These are phyloP conservation scores for Leptoclinus maculatus DNA, from an alignment of 2,797 vertebrate species.

Conservation along the genomic window DNA sequence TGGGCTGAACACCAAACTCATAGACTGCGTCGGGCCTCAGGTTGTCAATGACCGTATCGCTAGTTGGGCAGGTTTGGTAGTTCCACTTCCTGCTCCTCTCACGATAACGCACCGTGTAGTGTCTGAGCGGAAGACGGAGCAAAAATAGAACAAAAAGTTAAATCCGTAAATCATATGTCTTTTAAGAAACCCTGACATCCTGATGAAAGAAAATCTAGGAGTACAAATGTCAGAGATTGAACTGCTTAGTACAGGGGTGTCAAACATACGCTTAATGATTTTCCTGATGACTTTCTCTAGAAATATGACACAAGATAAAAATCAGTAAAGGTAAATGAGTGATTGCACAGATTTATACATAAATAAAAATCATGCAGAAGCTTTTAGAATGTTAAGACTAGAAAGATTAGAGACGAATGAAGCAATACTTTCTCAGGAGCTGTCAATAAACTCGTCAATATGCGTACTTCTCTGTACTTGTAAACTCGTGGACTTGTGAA, in stretches of 20 bases:
- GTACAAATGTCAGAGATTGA: neutral
- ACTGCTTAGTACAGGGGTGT: neutral
- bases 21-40: constrained; percentile 92
- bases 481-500: too few species aligned
- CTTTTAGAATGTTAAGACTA: too few species aligned
- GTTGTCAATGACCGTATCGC: constrained; percentile 92
- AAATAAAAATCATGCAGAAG: too few species aligned
- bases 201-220: neutral
- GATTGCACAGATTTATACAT: too few species aligned
- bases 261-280: too few species aligned
- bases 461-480: too few species aligned
- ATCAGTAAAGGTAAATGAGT: too few species aligned
- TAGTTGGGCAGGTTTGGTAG: constrained; percentile 95
- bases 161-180: neutral
- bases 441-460: too few species aligned
- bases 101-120: constrained; percentile 89
- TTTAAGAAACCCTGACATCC: neutral
- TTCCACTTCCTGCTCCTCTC: constrained; percentile 94
- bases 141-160: constrained; percentile 2
- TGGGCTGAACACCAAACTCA: constrained; percentile 94
- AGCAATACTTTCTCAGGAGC: too few species aligned
- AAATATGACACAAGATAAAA: too few species aligned
- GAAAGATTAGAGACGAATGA: too few species aligned
- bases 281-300: too few species aligned
- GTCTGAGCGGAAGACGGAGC: constrained; percentile 63